Evolutionary conservation across 2,113 vertebrate genomes (phyloP).

Genomic region (Pollimyrus isidori): DNA sequence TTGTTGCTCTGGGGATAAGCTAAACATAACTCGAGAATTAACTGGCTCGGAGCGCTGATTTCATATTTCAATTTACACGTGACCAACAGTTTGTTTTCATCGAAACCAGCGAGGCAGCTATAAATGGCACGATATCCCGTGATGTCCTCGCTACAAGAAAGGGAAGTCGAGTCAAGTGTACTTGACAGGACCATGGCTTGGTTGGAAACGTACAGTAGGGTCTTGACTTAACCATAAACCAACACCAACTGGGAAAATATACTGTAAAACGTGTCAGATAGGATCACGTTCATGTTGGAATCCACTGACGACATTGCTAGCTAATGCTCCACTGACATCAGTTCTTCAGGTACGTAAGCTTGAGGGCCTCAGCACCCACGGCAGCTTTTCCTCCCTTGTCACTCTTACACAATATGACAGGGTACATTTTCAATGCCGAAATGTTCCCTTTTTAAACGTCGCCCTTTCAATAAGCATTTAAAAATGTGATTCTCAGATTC

Average conservation of each 20-base stretch:
- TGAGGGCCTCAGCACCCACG: not conserved
- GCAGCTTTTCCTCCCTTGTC: not conserved
- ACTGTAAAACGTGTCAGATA: not conserved
- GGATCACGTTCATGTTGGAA: not conserved
- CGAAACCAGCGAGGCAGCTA: not conserved
- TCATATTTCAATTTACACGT: not conserved
- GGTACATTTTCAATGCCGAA: not conserved
- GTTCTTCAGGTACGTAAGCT: not conserved
- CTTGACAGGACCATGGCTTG: not conserved
- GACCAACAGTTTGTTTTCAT: not conserved
- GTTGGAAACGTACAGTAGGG: not conserved
- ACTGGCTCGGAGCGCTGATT: not conserved
- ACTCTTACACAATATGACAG: not conserved
- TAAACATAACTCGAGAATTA: not conserved
- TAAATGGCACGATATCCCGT: not conserved
- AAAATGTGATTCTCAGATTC: not conserved
- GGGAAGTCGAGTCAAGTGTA: not conserved
- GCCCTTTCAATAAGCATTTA: not conserved
- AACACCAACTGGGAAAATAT: not conserved
- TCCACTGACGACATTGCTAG: too few species aligned
- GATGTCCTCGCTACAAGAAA: not conserved
- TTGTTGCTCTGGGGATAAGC: not conserved
- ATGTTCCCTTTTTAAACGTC: not conserved
- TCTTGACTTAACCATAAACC: not conserved
- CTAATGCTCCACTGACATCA: not conserved